A percentile compares a stretch with the other conserved stretches of the same genome.
Evolutionary conservation across 2,888 invertebrate species (phyloP).

Genomic region (Yponomeuta sedellus): DNA sequence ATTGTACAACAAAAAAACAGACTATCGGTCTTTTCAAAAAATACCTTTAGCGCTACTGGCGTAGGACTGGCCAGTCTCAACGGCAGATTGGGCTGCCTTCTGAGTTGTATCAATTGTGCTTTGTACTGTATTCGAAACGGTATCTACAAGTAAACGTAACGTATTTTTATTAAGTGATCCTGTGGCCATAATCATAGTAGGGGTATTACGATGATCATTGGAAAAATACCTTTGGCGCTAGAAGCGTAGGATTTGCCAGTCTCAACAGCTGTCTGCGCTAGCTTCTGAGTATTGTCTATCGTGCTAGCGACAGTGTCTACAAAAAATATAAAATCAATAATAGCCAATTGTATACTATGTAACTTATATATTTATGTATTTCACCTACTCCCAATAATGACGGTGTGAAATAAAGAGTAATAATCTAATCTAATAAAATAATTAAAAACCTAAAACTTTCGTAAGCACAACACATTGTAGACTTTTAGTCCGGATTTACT

Average conservation of each 20-base stretch:
- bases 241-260: conserved; percentile 21
- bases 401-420: too few relatives aligned
- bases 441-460: too few relatives aligned
- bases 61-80: conserved; percentile 18
- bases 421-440: too few relatives aligned
- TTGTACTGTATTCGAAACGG: conserved; percentile 28
- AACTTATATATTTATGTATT: too few relatives aligned
- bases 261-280: conserved; percentile 22
- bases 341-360: too few relatives aligned
- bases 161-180: neutral
- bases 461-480: too few relatives aligned
- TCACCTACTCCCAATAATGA: too few relatives aligned
- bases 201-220: neutral
- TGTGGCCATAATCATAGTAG: neutral
- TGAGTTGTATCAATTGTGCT: conserved; percentile 37
- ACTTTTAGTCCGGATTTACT: too few relatives aligned
- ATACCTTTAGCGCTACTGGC: conserved; percentile 13
- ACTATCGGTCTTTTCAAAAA: neutral
- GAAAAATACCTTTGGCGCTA: conserved; percentile 9
- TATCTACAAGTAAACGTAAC: conserved; percentile 33
- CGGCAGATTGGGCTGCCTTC: conserved; percentile 30
- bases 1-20: neutral
- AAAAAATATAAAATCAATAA: conserved; percentile 8
- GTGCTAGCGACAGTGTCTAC: conserved; percentile 22
- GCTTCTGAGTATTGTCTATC: conserved; percentile 22